These are phyloP conservation scores for Halcyon senegalensis DNA, from an alignment of 2,113 vertebrate species.

Conservation along the genomic window DNA sequence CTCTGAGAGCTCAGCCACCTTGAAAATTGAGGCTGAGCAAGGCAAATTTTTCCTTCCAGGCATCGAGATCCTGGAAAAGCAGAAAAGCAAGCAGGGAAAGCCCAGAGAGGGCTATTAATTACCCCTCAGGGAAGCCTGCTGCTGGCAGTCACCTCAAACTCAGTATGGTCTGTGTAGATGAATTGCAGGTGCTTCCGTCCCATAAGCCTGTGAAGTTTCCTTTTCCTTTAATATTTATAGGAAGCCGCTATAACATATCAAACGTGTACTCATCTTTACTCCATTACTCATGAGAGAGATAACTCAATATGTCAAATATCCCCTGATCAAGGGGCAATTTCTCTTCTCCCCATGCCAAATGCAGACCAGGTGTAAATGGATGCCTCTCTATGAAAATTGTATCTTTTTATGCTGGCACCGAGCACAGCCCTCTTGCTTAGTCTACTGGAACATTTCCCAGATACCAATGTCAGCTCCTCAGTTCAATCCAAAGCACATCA, in stretches of 20 bases:
- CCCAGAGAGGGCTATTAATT: not conserved
- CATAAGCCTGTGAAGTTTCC: conserved; percentile 39
- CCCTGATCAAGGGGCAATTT: conserved; percentile 55
- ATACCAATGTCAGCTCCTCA: conserved; percentile 16
- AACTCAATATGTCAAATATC: conserved; percentile 47
- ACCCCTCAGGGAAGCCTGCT: not conserved
- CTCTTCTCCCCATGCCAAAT: conserved; percentile 51
- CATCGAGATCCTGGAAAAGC: not conserved
- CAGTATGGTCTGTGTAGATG: not conserved
- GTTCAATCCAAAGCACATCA: conserved; percentile 19
- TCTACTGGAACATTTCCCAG: conserved; percentile 49
- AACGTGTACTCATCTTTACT: conserved; percentile 49
- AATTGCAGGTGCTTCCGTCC: conserved; percentile 38
- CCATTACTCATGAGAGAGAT: conserved; percentile 46
- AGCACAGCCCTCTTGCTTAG: conserved; percentile 25
- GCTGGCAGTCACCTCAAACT: conserved; percentile 8
- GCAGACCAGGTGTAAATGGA: conserved; percentile 50
- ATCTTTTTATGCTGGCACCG: not conserved
- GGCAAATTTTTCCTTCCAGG: not conserved
- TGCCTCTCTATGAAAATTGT: conserved; percentile 45
- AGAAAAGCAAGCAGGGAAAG: not conserved
- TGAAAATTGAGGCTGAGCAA: not conserved
- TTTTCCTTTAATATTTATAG: conserved; percentile 62
- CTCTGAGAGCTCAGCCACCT: not conserved
- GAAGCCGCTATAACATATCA: conserved; percentile 56